A percentile compares a stretch with the other conserved stretches of the same genome.
Evolutionary conservation across 2,113 vertebrate genomes (phyloP).

Genomic region (Suricata suricatta): DNA sequence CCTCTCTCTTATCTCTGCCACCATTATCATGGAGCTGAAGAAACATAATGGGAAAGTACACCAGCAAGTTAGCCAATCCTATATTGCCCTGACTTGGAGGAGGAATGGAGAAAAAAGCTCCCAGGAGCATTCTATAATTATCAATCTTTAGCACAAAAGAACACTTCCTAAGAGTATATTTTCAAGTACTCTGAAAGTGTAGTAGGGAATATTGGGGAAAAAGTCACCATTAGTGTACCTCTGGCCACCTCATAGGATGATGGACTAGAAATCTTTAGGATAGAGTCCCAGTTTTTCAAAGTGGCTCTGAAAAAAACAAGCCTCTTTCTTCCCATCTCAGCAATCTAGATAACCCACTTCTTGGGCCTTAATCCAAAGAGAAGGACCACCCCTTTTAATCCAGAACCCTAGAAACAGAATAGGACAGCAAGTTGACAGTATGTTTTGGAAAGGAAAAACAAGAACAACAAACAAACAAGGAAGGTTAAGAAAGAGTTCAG

Average conservation of each 20-base stretch:
- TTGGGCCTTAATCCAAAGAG: background rate
- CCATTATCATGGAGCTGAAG: background rate
- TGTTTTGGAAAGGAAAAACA: constrained; percentile 24
- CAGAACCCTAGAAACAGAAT: background rate
- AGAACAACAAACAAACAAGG: background rate
- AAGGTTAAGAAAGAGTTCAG: constrained; percentile 1
- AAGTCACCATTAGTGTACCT: background rate
- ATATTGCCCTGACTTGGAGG: background rate
- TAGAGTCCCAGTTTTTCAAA: background rate
- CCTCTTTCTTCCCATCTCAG: background rate
- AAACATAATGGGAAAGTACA: background rate
- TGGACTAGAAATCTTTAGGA: background rate
- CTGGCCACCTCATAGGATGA: background rate
- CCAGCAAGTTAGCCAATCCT: background rate
- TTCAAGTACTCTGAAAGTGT: background rate
- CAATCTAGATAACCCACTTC: background rate
- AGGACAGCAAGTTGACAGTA: background rate
- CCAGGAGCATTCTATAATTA: background rate
- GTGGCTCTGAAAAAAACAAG: background rate
- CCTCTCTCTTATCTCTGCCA: background rate
- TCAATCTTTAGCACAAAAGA: background rate
- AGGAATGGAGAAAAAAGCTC: background rate
- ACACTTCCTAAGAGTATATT: background rate
- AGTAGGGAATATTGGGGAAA: background rate
- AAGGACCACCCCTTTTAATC: background rate